Conservation (phyloP, 1,140 invertebrate species). For the Vanessa tameamea region DNA sequence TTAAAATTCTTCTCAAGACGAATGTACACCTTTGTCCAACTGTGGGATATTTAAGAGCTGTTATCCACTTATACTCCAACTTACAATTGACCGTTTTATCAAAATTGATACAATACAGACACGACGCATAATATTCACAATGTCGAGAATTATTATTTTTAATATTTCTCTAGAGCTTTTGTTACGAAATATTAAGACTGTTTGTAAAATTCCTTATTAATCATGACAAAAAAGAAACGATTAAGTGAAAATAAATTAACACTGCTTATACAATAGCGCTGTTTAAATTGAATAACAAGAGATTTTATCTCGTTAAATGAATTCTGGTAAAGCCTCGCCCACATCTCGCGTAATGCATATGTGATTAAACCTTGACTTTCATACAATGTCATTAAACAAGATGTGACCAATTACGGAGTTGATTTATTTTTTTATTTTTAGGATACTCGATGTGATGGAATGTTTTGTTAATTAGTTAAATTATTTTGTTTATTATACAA, state of each 20-base stretch:
- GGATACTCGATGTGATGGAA: background rate
- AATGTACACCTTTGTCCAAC: too few relatives aligned
- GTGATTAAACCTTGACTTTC: constrained; percentile 20
- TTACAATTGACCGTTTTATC: too few relatives aligned
- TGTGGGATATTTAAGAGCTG: too few relatives aligned
- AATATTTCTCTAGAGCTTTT: background rate
- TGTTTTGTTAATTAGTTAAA: constrained; percentile 6
- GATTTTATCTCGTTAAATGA: constrained; percentile 60
- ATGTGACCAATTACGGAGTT: constrained; percentile 6
- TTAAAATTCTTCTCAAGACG: too few relatives aligned
- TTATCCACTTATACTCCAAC: too few relatives aligned
- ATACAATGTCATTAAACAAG: constrained; percentile 15
- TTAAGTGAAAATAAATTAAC: constrained; percentile 49
- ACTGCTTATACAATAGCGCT: constrained; percentile 53
- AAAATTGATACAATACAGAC: too few relatives aligned
- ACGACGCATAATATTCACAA: too few relatives aligned
- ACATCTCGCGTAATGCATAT: constrained; percentile 16
- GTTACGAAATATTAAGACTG: background rate
- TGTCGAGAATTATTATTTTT: too few relatives aligned
- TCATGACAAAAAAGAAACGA: background rate
- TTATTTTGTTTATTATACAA: background rate
- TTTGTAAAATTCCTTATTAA: background rate
- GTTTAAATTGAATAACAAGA: constrained; percentile 60
- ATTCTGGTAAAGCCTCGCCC: constrained; percentile 33
- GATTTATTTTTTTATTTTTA: constrained; percentile 7